These are phyloP conservation scores for Drosophila pseudotalamancana DNA, from an alignment of 2,888 invertebrate species.

Conservation along the genomic window DNA sequence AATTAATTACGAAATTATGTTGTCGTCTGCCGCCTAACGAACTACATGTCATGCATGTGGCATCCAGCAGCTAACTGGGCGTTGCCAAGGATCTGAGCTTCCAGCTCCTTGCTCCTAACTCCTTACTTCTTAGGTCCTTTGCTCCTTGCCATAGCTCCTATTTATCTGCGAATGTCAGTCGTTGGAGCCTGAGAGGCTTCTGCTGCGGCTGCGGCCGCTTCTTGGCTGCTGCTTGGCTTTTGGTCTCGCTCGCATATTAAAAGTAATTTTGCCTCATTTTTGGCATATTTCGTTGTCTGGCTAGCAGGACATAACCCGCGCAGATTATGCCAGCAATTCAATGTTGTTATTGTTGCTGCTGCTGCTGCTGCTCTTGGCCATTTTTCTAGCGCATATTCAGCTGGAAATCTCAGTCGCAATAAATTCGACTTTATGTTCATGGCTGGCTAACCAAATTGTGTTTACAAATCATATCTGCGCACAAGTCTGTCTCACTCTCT, in stretches of 20 bases:
- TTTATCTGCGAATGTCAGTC: constrained; percentile 69
- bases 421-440: constrained; percentile 79
- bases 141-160: constrained; percentile 56
- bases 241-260: constrained; percentile 61
- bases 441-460: constrained; percentile 74
- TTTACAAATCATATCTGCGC: constrained; percentile 71
- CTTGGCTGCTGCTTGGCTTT: constrained; percentile 14
- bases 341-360: constrained; percentile 29
- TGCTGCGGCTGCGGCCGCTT: constrained; percentile 18
- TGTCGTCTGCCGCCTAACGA: constrained; percentile 70
- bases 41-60: constrained; percentile 35
- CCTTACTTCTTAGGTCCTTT: no score
- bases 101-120: constrained; percentile 7
- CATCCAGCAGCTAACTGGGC: not conserved
- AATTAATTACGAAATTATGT: constrained; percentile 82
- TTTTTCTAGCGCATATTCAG: constrained; percentile 51
- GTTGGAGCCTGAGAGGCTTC: no score
- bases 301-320: constrained; percentile 47
- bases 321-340: constrained; percentile 75
- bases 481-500: not conserved
- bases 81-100: constrained; percentile 26
- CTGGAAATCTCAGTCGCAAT: constrained; percentile 72
- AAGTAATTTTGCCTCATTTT: constrained; percentile 74
- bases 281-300: constrained; percentile 68
- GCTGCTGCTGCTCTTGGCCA: constrained; percentile 23